Evolutionary conservation across 2,888 invertebrate species (phyloP).

Genomic region (Autographa gamma): DNA sequence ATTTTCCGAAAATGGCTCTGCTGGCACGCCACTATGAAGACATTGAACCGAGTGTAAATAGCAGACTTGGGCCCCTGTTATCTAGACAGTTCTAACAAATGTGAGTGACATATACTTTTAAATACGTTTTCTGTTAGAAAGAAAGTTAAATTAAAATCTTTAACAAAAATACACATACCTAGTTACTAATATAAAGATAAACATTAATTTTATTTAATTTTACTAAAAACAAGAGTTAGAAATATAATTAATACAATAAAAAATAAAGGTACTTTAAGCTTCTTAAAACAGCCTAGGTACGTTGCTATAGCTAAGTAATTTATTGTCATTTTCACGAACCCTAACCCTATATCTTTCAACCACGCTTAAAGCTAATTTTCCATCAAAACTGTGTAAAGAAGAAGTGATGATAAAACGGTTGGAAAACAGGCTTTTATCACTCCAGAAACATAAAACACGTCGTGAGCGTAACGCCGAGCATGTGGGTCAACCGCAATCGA

Average conservation of each 20-base stretch:
- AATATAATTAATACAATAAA: too few relatives aligned
- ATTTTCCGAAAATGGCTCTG: too few relatives aligned
- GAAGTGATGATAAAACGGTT: conserved; percentile 5
- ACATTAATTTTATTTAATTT: too few relatives aligned
- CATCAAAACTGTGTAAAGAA: conserved; percentile 52
- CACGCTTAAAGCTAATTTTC: conserved; percentile 49
- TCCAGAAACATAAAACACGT: conserved; percentile 53
- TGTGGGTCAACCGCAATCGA: conserved; percentile 63
- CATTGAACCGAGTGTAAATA: too few relatives aligned
- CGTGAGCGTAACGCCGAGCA: conserved; percentile 60
- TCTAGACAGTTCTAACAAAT: not conserved
- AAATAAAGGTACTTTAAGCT: too few relatives aligned
- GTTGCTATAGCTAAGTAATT: too few relatives aligned
- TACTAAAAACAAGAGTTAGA: too few relatives aligned
- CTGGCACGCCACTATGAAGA: too few relatives aligned
- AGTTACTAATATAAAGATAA: too few relatives aligned
- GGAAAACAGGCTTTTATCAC: conserved; percentile 52
- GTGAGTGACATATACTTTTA: not conserved
- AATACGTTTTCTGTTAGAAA: not conserved
- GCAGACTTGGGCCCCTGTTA: too few relatives aligned
- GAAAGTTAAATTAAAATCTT: not conserved
- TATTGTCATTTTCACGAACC: conserved; percentile 20
- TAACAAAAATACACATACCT: too few relatives aligned
- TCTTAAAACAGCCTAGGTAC: too few relatives aligned
- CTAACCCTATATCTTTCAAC: conserved; percentile 35